Base-by-base conservation (phyloP, 1,140 invertebrate species). In the Antheraea mylitta region DNA sequence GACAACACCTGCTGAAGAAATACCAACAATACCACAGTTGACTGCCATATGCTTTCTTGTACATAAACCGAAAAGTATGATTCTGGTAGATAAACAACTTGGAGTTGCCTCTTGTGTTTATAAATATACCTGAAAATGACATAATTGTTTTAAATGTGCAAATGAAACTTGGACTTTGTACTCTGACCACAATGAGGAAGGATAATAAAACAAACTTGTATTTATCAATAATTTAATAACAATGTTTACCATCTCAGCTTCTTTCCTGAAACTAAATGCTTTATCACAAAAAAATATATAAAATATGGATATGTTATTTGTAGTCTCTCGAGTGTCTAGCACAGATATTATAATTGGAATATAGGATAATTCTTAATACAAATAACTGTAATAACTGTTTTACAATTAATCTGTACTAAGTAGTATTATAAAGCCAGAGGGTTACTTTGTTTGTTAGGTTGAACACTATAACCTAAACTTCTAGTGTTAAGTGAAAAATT, bases 21-120 rank as follows among this genome's bases (percentile, higher is more conserved):
- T 88, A 92, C 90, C 90, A 92, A 62, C 90, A 92, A 53, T 92
- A 92, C 90, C 90, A 92, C 6, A 92, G 74, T 65, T 92, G 90
- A 75, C 90, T 92, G 18, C 90, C 90, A 79, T 90, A 92, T 38
- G 88, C 90, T 60, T 90, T 90, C 67, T 92, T 92, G 67, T 92
- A 92, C 90, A 92, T 92, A 69, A 92, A 92, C 71, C 90, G 79
- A 77, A 91, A 92, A 80, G 90, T 92, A 69, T 92, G 90, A 68
- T 91, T 92, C 72, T 92, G 88, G 61, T 92, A 92, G 67, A 92
- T 92, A 69, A 90, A 92, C 45, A 92, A 66, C 73, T 92, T 92
- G 30, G 90, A 92, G 79, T 92, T 92, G 9, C 90, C 90, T 76
- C 90, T 85, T 66, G 90, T 92, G 68, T 92, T 90, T 68, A 92